Evolutionary conservation across 1,140 invertebrate genomes (phyloP), one percentile per base, ranked within the genome.

Genomic region (Frieseomelitta varia): DNA sequence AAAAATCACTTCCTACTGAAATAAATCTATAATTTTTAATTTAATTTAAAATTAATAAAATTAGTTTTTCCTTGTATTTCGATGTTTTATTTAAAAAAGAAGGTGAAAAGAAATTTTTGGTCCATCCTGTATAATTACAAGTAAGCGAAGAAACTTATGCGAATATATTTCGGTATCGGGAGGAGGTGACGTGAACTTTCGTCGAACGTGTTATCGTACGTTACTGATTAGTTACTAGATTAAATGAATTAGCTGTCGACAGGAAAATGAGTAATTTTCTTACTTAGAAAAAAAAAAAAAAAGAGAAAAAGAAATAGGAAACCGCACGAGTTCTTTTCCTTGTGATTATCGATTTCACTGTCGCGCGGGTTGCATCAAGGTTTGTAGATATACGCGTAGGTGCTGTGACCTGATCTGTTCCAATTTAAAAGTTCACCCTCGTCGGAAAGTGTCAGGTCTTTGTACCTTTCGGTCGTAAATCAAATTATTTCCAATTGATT

Each of bases 241-340:
- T 10, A 30, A 2, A 30, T 1, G 53, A 27, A 0, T 67, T 19
- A 4, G 74, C 68, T 76, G 51, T 77, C 73, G 3, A 56, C 19
- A 14, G 55, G 1, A 10, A 55, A 75, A 55, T 15, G 34, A 21
- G 15, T n/a, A 10, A 39, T n/a, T 47, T 69, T n/a, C 39, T 19
- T 67, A 67, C 71, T 53, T 73, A 65, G 6, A 47, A 47, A 47
- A 47, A 47, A 0, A 47, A 10, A 8, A 47, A 47, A 6, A 39
- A 39, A 47, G 6, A 47, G 8, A 8, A 47, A 8, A 47, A 47
- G 39, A 47, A 81, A 63, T 75, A 87, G 55, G 81, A 88, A 88
- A 88, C 81, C 86, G 21, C 83, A 82, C 69, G 81, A 88, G 81
- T 79, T 87, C 81, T 79, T n/a, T n/a, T 87, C 81, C 72, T 87